Base-by-base conservation (phyloP, 2,888 invertebrate genomes). In the Melolontha melolontha region DNA sequence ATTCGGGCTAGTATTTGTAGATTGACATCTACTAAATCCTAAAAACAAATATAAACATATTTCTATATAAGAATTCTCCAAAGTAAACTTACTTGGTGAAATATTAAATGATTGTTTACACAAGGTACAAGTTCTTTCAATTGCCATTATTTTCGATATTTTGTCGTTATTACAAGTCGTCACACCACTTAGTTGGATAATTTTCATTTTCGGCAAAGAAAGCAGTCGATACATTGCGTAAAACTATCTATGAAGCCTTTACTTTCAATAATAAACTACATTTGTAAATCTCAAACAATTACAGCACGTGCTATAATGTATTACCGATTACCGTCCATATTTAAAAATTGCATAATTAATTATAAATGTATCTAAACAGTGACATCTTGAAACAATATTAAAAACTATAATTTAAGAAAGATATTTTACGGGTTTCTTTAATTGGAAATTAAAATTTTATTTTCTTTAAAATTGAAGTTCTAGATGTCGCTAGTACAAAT, bases 81-180 rank as follows among this genome's bases (percentile, higher is more conserved):
- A 27, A 41, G 29, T 39, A 17, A 64, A 69, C 66, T 65, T 75
- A 79, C 80, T 74, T 67, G 69, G 68, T 44, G 72, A 71, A 63
- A 73, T 63, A 75, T 72, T 74, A 72, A 76, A 75, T 71, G 77
- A 76, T 72, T 77, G 77, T 77, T 79, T 79, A 77, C 82, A 81
- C 75, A 79, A 76, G 49, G 74, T 68, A 72, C 80, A 80, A 70
- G 76, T 75, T 72, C 74, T 75, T 73, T 76, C 73, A 51, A 69
- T 71, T 66, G 74, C 55, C 59, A 29, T 50, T 40, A 59, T 49
- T 22, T 34, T 66, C 41, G 44, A 29, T 22, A 57, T 49, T 17
- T 29, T 41, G 14, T 62, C 42, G 44, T 34, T 65, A n/a, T 12
- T 11, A 71, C 70, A 64, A 5, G 76, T 72, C 66, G 80, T 77